Conservation (phyloP, 2,888 invertebrate genomes). For the Himalopsyche tibetana region DNA sequence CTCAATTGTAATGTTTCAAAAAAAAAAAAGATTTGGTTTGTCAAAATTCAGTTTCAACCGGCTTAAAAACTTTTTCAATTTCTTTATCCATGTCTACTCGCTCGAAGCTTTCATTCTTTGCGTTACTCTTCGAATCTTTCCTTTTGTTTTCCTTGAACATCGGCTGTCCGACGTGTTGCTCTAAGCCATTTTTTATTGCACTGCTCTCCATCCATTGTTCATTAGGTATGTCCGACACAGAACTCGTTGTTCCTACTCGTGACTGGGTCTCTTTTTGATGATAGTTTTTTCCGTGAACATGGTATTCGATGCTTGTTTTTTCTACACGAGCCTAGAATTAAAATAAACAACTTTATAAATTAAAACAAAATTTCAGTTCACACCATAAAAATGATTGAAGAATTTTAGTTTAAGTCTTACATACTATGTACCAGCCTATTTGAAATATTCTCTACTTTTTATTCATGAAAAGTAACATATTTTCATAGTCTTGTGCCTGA, state of each 20-base stretch:
- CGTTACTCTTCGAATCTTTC: slow-evolving; percentile 59
- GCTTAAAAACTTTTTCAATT: slow-evolving; percentile 74
- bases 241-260: neutral
- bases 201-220: slow-evolving; percentile 24
- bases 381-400: no score
- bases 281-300: slow-evolving; percentile 67
- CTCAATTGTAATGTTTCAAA: no score
- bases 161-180: slow-evolving; percentile 47
- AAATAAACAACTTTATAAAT: neutral
- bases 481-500: no score
- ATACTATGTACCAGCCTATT: no score
- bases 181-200: neutral
- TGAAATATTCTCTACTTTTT: no score
- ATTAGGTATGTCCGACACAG: neutral
- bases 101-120: slow-evolving; percentile 11
- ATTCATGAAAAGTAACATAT: no score
- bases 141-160: slow-evolving; percentile 66
- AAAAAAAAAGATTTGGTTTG: no score
- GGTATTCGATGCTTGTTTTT: slow-evolving; percentile 70
- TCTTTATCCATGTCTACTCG: slow-evolving; percentile 70
- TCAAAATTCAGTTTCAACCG: slow-evolving; percentile 69
- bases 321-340: slow-evolving; percentile 54
- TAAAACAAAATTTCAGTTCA: neutral
- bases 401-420: no score
- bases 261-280: neutral